A percentile compares a stretch with the other conserved stretches of the same genome.
Evolutionary conservation across 2,113 vertebrate genomes (phyloP).

Genomic region (Casuarius casuarius): DNA sequence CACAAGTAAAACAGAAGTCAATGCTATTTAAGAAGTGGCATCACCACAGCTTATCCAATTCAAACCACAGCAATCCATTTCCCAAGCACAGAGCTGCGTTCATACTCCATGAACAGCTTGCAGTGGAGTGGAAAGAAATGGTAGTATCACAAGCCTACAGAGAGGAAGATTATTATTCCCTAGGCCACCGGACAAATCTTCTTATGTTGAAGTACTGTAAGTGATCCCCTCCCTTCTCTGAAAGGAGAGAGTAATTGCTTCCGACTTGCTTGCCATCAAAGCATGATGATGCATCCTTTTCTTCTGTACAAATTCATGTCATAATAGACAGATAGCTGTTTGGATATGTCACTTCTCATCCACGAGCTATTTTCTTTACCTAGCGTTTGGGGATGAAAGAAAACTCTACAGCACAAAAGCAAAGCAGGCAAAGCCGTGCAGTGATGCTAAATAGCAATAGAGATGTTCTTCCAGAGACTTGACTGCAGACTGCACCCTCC

Average conservation of each 20-base stretch:
- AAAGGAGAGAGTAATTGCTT: conserved; percentile 24
- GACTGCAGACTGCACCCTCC: neutral
- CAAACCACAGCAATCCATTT: neutral
- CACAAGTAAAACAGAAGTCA: neutral
- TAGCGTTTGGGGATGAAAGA: neutral
- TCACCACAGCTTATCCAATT: neutral
- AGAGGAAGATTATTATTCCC: conserved; percentile 2
- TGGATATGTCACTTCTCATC: neutral
- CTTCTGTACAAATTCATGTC: neutral
- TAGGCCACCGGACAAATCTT: neutral
- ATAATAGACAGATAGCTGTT: neutral
- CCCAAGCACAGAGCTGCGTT: neutral
- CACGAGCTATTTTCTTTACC: neutral
- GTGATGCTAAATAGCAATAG: neutral
- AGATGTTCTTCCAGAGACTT: conserved; percentile 34
- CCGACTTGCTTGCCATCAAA: conserved; percentile 48
- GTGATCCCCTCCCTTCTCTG: neutral
- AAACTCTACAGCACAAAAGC: neutral
- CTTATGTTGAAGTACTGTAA: conserved; percentile 32
- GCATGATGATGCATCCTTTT: conserved; percentile 7
- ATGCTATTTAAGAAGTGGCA: neutral
- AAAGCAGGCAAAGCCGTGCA: neutral
- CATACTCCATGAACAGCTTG: neutral
- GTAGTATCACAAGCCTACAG: neutral
- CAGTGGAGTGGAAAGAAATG: neutral